Evolutionary conservation across 2,888 invertebrate genomes (phyloP).

Genomic region (Isotomurus palustris): DNA sequence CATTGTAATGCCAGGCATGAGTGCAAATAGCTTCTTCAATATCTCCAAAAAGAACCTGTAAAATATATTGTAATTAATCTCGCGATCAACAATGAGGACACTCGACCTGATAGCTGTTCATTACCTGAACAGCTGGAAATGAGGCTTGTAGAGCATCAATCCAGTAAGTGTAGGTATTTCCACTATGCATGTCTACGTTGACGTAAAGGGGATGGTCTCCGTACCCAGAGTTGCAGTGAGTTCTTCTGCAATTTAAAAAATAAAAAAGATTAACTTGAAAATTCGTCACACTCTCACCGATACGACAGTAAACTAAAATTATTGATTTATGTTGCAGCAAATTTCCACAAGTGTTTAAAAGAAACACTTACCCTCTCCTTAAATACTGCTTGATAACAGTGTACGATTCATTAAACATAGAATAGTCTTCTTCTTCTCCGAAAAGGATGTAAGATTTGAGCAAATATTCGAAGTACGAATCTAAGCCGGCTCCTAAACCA

Average conservation of each 20-base stretch:
- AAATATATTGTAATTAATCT: neutral
- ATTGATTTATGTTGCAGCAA: neutral
- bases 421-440: constrained; percentile 56
- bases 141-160: constrained; percentile 60
- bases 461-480: constrained; percentile 62
- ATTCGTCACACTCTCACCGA: no score
- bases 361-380: constrained; percentile 54
- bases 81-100: neutral
- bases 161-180: constrained; percentile 59
- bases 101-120: neutral
- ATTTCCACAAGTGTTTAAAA: constrained; percentile 1
- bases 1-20: constrained; percentile 60
- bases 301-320: neutral
- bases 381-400: constrained; percentile 56
- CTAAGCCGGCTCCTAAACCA: constrained; percentile 60
- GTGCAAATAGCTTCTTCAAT: constrained; percentile 62
- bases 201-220: constrained; percentile 60
- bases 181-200: constrained; percentile 62
- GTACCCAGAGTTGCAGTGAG: constrained; percentile 55
- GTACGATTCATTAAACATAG: constrained; percentile 59
- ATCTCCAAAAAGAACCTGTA: constrained; percentile 57
- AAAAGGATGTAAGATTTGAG: constrained; percentile 61
- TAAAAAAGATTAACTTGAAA: neutral
- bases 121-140: constrained; percentile 52
- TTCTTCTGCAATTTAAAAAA: no score